Conservation (phyloP, 2,888 invertebrate genomes). For the Heliothis peltigera region DNA sequence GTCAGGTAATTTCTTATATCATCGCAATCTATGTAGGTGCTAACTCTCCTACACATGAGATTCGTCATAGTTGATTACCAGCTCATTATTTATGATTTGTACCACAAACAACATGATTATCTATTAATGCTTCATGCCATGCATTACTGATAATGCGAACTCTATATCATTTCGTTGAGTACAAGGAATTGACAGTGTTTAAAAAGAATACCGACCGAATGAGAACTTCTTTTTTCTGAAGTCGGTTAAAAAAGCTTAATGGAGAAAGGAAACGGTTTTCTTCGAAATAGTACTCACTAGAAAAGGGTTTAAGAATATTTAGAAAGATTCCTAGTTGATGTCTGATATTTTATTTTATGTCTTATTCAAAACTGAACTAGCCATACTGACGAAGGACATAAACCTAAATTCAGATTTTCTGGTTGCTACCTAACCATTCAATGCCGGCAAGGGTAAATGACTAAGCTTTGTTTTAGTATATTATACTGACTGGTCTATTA, state of each 20-base stretch:
- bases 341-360: too few relatives aligned
- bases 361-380: too few relatives aligned
- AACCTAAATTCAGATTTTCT: too few relatives aligned
- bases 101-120: neutral
- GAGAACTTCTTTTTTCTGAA: too few relatives aligned
- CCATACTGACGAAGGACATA: too few relatives aligned
- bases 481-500: neutral
- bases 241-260: too few relatives aligned
- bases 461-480: neutral
- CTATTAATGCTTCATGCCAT: constrained; percentile 7
- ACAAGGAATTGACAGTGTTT: neutral
- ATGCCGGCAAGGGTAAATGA: neutral
- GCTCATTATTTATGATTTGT: constrained; percentile 12
- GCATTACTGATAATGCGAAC: neutral
- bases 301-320: too few relatives aligned
- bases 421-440: neutral
- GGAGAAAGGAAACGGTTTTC: too few relatives aligned
- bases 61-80: constrained; percentile 37
- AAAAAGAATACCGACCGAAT: neutral
- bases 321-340: too few relatives aligned
- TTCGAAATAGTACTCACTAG: too few relatives aligned
- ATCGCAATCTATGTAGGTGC: constrained; percentile 6
- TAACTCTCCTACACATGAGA: constrained; percentile 15
- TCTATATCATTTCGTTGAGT: neutral
- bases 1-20: constrained; percentile 13